A percentile compares a stretch with the other conserved stretches of the same genome.
Conservation (phyloP, 1,140 invertebrate species). For the Tachypleus tridentatus region DNA sequence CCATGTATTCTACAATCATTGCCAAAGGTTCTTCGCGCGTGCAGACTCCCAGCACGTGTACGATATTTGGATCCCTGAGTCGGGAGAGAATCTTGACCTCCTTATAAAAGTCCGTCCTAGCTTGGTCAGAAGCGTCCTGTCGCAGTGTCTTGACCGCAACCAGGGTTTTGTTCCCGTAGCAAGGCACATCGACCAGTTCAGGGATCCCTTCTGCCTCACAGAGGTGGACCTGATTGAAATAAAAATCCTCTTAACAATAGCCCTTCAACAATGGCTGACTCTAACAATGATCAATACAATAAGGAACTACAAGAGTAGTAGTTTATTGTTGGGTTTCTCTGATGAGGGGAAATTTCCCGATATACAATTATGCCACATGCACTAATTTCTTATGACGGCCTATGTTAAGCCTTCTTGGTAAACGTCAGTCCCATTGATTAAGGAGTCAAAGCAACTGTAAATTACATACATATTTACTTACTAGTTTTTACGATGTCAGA, state of each 20-base stretch:
- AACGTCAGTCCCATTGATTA: no score
- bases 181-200: slow-evolving; percentile 51
- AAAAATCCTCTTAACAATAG: background rate
- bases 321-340: no score
- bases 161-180: slow-evolving; percentile 49
- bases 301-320: no score
- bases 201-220: slow-evolving; percentile 70
- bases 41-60: slow-evolving; percentile 73
- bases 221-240: slow-evolving; percentile 55
- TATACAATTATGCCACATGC: no score
- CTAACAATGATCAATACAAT: no score
- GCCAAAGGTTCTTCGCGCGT: slow-evolving; percentile 65
- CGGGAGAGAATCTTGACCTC: slow-evolving; percentile 77
- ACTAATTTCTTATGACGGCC: no score
- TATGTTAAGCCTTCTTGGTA: no score
- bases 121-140: slow-evolving; percentile 58
- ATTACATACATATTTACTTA: no score
- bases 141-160: slow-evolving; percentile 61
- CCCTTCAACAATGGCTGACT: no score
- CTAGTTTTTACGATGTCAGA: no score
- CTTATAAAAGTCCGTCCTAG: slow-evolving; percentile 76
- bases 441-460: no score
- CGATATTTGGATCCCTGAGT: slow-evolving; percentile 72
- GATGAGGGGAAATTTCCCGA: no score
- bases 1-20: slow-evolving; percentile 81